Conservation (phyloP, 2,797 vertebrate species). For the Onychomys torridus region DNA sequence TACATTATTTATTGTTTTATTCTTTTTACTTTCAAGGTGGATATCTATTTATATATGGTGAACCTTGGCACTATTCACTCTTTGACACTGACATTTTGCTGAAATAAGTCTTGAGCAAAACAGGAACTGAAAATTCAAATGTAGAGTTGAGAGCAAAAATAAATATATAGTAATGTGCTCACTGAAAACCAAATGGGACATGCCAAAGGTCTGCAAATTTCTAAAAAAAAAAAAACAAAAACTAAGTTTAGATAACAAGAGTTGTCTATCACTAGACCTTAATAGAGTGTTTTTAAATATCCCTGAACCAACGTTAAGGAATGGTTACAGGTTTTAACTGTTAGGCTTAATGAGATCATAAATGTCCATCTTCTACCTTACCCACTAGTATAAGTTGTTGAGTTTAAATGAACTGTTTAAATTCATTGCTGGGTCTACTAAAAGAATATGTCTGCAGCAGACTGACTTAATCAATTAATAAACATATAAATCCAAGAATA, state of each 20-base stretch:
- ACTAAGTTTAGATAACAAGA: neutral
- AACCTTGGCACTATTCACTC: neutral
- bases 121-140: neutral
- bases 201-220: neutral
- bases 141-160: neutral
- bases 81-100: neutral
- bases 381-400: neutral
- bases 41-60: neutral
- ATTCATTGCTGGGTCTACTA: constrained; percentile 25
- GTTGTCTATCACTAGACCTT: neutral
- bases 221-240: constrained; percentile 23
- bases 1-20: neutral
- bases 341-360: neutral
- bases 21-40: neutral
- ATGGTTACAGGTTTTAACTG: neutral
- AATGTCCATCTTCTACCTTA: neutral
- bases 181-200: neutral
- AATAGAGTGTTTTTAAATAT: neutral
- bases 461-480: neutral
- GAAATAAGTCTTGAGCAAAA: neutral
- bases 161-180: neutral
- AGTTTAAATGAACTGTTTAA: neutral
- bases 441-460: neutral
- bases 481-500: neutral
- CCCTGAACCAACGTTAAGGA: neutral